Conservation (phyloP, 2,888 invertebrate genomes). For the Pandemis heparana region DNA sequence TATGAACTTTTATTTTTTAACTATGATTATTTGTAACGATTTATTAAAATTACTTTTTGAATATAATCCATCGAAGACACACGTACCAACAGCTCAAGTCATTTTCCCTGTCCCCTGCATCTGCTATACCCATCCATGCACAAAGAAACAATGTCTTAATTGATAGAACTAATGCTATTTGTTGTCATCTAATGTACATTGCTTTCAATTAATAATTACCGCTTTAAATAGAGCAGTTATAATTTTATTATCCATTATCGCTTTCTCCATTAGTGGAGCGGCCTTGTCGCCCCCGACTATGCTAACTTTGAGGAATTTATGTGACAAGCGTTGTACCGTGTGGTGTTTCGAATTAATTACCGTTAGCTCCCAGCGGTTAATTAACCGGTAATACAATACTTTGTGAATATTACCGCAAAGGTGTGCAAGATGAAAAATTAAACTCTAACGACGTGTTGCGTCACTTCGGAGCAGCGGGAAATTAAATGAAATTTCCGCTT, state of each 20-base stretch:
- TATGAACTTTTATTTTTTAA: too few species aligned
- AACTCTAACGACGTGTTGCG: slow-evolving; percentile 4
- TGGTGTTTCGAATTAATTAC: slow-evolving; percentile 75
- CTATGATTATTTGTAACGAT: too few species aligned
- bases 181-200: too few species aligned
- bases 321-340: slow-evolving; percentile 73
- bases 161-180: too few species aligned
- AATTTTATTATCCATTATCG: background rate
- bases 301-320: slow-evolving; percentile 77
- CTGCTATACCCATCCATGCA: too few species aligned
- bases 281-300: slow-evolving; percentile 48
- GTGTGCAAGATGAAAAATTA: slow-evolving; percentile 23
- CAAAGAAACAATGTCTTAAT: too few species aligned
- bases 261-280: slow-evolving; percentile 23
- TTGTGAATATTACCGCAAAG: slow-evolving; percentile 20
- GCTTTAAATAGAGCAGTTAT: background rate
- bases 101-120: too few species aligned
- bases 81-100: too few species aligned
- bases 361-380: slow-evolving; percentile 68
- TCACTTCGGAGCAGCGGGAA: background rate
- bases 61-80: too few species aligned
- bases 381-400: slow-evolving; percentile 65
- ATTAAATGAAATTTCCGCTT: background rate
- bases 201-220: background rate
- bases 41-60: too few species aligned